Conservation (phyloP, 2,797 vertebrate genomes). For the Morelia viridis region DNA sequence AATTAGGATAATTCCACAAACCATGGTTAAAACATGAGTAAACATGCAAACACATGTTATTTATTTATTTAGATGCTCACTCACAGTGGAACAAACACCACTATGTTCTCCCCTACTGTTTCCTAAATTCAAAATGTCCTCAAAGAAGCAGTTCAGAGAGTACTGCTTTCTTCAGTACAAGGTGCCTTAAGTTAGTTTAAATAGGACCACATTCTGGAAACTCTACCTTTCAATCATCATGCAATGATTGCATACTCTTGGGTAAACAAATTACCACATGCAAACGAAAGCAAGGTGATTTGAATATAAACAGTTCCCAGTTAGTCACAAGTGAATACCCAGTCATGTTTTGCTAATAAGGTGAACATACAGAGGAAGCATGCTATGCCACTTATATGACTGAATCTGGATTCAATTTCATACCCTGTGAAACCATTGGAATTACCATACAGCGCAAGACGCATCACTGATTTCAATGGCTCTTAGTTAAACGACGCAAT, state of each 20-base stretch:
- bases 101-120: not conserved
- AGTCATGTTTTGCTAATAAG: not conserved
- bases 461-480: not conserved
- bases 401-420: not conserved
- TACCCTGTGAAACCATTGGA: not conserved
- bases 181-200: not conserved
- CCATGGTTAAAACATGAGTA: not conserved
- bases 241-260: not conserved
- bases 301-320: not conserved
- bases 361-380: not conserved
- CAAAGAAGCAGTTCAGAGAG: not conserved
- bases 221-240: not conserved
- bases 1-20: not conserved
- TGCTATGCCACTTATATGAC: not conserved
- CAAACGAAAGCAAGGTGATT: rapidly evolving
- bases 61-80: not conserved
- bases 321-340: not conserved
- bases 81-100: not conserved
- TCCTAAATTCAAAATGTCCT: not conserved
- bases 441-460: not conserved
- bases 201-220: not conserved
- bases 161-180: not conserved
- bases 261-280: not conserved
- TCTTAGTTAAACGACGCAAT: not conserved
- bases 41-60: not conserved